Percentiles rank a stretch among this genome's conserved stretches.
These are phyloP conservation scores for Drosophila macrospina DNA, from an alignment of 2,888 invertebrate species.

Conservation along the genomic window DNA sequence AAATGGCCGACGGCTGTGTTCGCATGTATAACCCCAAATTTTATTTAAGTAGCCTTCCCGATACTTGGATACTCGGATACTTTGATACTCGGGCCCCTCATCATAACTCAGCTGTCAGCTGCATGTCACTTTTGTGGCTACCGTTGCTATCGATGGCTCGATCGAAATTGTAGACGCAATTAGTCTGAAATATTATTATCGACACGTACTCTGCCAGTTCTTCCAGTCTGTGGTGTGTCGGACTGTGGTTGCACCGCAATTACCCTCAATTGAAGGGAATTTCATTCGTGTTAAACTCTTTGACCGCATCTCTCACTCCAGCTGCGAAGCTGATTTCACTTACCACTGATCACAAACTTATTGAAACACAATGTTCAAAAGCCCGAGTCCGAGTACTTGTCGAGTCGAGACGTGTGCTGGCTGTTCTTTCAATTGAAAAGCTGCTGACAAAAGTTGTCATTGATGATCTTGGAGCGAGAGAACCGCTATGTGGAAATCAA, in stretches of 20 bases:
- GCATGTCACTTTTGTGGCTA: constrained; percentile 83
- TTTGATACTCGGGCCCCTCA: constrained; percentile 48
- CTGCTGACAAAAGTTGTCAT: constrained; percentile 81
- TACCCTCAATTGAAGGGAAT: constrained; percentile 78
- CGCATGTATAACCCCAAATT: constrained; percentile 54
- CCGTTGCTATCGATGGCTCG: constrained; percentile 68
- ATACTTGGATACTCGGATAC: constrained; percentile 6
- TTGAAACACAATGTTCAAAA: constrained; percentile 10
- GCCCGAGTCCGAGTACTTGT: constrained; percentile 9
- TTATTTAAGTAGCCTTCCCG: constrained; percentile 50
- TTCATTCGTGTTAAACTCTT: constrained; percentile 79
- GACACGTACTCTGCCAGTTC: constrained; percentile 70
- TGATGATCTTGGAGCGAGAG: constrained; percentile 52
- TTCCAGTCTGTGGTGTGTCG: constrained; percentile 5
- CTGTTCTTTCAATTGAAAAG: constrained; percentile 69
- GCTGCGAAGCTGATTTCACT: constrained; percentile 63
- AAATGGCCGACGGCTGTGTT: constrained; percentile 71
- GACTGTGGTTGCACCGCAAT: constrained; percentile 67
- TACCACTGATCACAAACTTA: constrained; percentile 16
- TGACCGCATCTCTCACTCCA: constrained; percentile 71
- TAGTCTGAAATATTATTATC: constrained; percentile 80
- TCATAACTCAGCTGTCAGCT: constrained; percentile 82
- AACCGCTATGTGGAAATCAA: constrained; percentile 70
- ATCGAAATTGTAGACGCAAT: constrained; percentile 78
- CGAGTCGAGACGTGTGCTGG: constrained; percentile 16